These are phyloP conservation scores for Acanthaster planci DNA, from an alignment of 35 echinoderm and acorn worm species.

Conservation along the genomic window DNA sequence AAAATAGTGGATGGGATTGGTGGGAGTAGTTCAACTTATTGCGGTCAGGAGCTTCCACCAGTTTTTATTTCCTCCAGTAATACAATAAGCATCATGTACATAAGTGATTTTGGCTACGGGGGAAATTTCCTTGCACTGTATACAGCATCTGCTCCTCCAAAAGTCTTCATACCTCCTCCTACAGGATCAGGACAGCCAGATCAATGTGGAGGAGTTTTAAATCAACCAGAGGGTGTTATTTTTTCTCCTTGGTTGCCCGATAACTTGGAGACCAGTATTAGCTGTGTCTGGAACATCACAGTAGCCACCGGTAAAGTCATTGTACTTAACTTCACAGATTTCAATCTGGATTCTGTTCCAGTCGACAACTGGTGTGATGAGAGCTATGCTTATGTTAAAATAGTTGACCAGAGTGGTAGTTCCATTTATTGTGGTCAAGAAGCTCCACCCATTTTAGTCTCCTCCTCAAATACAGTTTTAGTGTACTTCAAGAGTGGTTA, in stretches of 20 bases:
- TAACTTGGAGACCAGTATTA: background rate
- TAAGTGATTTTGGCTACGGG: background rate
- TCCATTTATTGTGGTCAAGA: background rate
- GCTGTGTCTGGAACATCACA: background rate
- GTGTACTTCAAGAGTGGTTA: background rate
- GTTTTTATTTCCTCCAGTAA: background rate
- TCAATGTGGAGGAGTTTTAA: background rate
- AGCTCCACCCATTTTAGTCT: background rate
- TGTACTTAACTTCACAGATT: background rate
- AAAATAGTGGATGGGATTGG: background rate
- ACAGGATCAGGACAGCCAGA: background rate
- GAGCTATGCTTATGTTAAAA: background rate
- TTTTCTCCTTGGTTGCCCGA: background rate
- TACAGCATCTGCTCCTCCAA: background rate
- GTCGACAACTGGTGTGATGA: conserved; percentile 14
- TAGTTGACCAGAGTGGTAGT: background rate
- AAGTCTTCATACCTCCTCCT: background rate
- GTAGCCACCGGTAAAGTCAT: background rate
- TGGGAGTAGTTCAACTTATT: background rate
- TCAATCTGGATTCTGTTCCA: conserved; percentile 2
- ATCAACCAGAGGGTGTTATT: background rate
- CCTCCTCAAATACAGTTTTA: background rate
- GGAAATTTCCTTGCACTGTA: background rate
- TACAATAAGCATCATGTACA: background rate
- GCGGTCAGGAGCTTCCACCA: background rate